A percentile compares a stretch with the other conserved stretches of the same genome.
Evolutionary conservation across 2,797 vertebrate species (phyloP).

Genomic region (Gallinago solitaria): DNA sequence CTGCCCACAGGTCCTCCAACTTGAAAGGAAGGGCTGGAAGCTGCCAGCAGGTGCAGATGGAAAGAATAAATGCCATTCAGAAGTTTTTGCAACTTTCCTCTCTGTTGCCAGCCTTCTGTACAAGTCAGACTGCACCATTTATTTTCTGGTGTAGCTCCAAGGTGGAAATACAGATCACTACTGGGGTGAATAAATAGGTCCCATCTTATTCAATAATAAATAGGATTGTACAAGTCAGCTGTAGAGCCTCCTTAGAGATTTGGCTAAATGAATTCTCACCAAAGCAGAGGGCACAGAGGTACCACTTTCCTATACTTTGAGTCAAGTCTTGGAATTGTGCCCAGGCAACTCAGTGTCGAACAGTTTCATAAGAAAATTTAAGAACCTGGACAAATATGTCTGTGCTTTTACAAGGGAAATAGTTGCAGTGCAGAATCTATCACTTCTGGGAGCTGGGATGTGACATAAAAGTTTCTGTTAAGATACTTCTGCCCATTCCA

Average conservation of each 20-base stretch:
- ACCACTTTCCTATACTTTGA: not conserved
- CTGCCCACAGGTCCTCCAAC: not conserved
- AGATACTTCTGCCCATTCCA: not conserved
- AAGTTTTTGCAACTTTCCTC: not conserved
- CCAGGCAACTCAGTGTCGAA: not conserved
- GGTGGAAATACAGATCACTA: not conserved
- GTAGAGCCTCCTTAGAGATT: not conserved
- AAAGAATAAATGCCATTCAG: not conserved
- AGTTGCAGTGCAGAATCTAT: not conserved
- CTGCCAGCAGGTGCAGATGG: not conserved
- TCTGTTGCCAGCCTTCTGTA: not conserved
- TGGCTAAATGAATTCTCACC: conserved; percentile 11
- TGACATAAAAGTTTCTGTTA: not conserved
- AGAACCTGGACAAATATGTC: not conserved
- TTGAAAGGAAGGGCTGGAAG: not conserved
- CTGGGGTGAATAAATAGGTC: not conserved
- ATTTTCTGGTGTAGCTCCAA: not conserved
- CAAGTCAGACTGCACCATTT: not conserved
- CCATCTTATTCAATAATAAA: conserved; percentile 29
- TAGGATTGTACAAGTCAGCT: not conserved
- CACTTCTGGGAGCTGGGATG: not conserved
- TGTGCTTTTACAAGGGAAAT: not conserved
- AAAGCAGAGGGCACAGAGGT: not conserved
- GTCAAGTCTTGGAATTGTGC: conserved; percentile 12
- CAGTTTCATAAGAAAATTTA: not conserved